A percentile compares a stretch with the other conserved stretches of the same genome.
Evolutionary conservation across 2,113 vertebrate genomes (phyloP).

Genomic region (Platysternon megacephalum): DNA sequence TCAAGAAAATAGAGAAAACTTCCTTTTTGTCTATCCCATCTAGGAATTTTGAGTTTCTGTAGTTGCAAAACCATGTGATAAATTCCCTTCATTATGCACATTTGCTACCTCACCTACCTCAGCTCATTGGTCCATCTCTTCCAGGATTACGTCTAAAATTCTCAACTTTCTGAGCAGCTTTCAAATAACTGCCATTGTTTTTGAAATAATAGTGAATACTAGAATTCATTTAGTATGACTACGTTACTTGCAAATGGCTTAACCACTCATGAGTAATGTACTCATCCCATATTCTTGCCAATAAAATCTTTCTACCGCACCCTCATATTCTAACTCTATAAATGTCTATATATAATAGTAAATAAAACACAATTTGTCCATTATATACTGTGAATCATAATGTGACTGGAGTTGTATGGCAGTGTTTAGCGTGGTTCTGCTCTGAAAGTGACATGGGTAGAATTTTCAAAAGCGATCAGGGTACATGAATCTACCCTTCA

Average conservation of each 20-base stretch:
- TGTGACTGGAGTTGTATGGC: background rate
- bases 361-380: background rate
- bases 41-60: conserved; percentile 53
- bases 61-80: conserved; percentile 64
- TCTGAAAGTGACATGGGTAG: fast-evolving
- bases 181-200: conserved; percentile 32
- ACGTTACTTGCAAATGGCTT: background rate
- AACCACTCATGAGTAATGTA: background rate
- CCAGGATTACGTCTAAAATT: conserved; percentile 51
- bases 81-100: conserved; percentile 55
- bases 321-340: background rate
- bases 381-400: background rate
- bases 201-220: background rate
- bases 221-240: background rate
- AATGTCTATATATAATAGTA: background rate
- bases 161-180: conserved; percentile 47
- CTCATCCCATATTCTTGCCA: background rate
- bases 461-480: background rate
- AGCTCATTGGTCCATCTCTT: conserved; percentile 65
- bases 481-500: background rate
- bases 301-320: background rate
- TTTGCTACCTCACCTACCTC: conserved; percentile 58
- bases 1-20: conserved; percentile 49
- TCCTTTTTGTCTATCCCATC: conserved; percentile 28
- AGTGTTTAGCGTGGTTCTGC: conserved; percentile 1